Conservation (phyloP, 2,113 vertebrate species). For the Sterrhoptilus dennistouni region DNA sequence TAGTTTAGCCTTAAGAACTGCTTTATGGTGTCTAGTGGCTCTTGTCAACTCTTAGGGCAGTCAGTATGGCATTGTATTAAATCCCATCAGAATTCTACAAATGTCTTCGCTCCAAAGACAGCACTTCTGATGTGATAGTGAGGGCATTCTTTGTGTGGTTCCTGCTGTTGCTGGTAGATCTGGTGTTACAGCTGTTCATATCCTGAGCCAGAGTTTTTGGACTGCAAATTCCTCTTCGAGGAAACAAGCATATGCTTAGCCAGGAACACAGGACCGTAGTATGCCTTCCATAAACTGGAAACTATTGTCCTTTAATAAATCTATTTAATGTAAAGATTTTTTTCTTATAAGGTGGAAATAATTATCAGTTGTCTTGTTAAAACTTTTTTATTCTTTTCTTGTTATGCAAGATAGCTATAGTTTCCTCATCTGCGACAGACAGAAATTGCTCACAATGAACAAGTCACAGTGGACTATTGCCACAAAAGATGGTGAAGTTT, state of each 20-base stretch:
- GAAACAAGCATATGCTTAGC: neutral
- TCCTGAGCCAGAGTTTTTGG: neutral
- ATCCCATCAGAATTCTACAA: neutral
- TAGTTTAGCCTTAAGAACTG: neutral
- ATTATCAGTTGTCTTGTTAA: neutral
- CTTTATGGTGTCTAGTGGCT: neutral
- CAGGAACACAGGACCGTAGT: neutral
- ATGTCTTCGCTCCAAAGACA: neutral
- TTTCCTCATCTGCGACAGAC: neutral
- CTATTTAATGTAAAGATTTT: neutral
- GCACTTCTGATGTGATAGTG: neutral
- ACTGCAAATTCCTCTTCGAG: neutral
- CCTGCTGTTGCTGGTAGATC: neutral
- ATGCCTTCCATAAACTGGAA: neutral
- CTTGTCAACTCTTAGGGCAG: neutral
- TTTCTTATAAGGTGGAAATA: neutral
- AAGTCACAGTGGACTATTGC: neutral
- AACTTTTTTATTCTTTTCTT: neutral
- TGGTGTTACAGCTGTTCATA: neutral
- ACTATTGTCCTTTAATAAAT: neutral
- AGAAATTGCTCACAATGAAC: neutral
- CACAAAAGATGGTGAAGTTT: neutral
- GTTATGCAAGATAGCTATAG: neutral
- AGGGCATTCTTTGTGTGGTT: neutral
- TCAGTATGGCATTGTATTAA: neutral